Percentiles rank a stretch among this genome's conserved stretches.
These are phyloP conservation scores for Drosophila athabasca DNA, from an alignment of 1,140 invertebrate species.

Conservation along the genomic window DNA sequence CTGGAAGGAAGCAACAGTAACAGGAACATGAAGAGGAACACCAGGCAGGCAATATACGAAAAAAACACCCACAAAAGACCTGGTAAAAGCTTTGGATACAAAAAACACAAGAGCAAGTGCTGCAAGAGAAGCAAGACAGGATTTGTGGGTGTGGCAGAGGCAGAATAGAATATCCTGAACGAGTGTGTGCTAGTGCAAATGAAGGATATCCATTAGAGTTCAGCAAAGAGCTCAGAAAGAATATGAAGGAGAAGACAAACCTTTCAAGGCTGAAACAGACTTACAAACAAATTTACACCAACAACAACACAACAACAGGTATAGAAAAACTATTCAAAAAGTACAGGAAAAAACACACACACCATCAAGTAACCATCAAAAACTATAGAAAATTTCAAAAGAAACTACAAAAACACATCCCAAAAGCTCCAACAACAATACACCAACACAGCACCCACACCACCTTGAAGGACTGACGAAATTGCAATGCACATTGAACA, in stretches of 20 bases:
- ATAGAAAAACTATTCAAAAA: too few species aligned
- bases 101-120: conserved; percentile 17
- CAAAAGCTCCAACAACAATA: conserved; percentile 9
- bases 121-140: conserved; percentile 21
- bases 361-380: not conserved
- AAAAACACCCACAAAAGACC: conserved; percentile 44
- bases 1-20: conserved; percentile 21
- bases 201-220: conserved; percentile 32
- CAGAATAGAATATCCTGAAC: not conserved
- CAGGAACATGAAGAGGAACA: conserved; percentile 26
- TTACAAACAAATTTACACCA: not conserved
- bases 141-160: conserved; percentile 26
- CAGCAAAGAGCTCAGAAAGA: conserved; percentile 6
- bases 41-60: conserved; percentile 32
- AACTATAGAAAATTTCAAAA: not conserved
- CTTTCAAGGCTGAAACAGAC: conserved; percentile 12
- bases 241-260: not conserved
- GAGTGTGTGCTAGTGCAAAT: conserved; percentile 21
- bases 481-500: conserved; percentile 5
- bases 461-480: not conserved
- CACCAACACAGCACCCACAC: not conserved
- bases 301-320: not conserved
- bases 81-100: conserved; percentile 59
- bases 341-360: not conserved
- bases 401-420: not conserved